Conservation (phyloP, 1,140 invertebrate species). For the Catajapyx aquilonaris region DNA sequence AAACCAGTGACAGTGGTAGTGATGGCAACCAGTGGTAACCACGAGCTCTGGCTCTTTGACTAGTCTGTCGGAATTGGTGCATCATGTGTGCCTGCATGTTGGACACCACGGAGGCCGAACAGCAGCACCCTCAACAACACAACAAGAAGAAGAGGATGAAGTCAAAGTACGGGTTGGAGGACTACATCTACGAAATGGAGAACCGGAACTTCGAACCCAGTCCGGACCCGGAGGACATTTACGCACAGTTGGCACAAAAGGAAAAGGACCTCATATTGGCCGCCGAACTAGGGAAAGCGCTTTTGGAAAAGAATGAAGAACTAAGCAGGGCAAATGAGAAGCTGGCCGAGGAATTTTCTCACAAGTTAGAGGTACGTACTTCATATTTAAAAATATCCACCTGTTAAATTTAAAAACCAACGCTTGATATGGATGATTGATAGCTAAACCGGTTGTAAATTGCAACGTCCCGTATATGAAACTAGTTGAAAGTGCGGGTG, state of each 20-base stretch:
- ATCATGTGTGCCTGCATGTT: conserved; percentile 8
- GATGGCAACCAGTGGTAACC: too few relatives aligned
- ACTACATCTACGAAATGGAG: conserved; percentile 33
- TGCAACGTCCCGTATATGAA: too few relatives aligned
- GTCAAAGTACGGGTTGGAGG: conserved; percentile 23
- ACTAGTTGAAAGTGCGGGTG: too few relatives aligned
- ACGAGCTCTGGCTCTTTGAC: too few relatives aligned
- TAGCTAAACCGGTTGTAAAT: too few relatives aligned
- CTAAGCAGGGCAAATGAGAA: conserved; percentile 66
- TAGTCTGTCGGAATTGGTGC: conserved; percentile 1
- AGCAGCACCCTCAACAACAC: conserved; percentile 10
- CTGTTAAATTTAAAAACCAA: too few relatives aligned
- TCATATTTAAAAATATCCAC: too few relatives aligned
- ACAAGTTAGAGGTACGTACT: conserved; percentile 68
- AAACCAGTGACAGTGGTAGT: too few relatives aligned
- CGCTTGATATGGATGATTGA: too few relatives aligned
- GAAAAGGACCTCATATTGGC: conserved; percentile 80
- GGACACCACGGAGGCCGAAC: too few relatives aligned
- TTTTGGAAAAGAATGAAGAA: conserved; percentile 85
- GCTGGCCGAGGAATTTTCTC: conserved; percentile 68
- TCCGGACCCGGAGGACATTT: conserved; percentile 39
- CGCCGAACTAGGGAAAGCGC: conserved; percentile 81
- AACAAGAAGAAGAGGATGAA: too few relatives aligned
- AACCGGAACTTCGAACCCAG: conserved; percentile 16
- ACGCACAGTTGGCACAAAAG: conserved; percentile 68